Evolutionary conservation across 2,888 invertebrate genomes (phyloP).

Genomic region (Loripinus fragilis): DNA sequence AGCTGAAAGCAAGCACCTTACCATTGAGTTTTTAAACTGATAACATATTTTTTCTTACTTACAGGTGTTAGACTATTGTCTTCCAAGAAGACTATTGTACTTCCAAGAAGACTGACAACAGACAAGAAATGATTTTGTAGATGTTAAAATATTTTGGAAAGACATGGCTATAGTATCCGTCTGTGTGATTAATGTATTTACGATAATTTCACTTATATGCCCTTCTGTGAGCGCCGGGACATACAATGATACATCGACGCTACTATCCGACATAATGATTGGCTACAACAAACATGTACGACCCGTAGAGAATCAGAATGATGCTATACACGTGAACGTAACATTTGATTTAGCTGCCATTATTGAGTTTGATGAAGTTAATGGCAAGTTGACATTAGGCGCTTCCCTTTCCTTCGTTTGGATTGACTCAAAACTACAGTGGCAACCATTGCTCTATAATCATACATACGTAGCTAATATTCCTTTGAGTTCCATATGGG

Average conservation of each 20-base stretch:
- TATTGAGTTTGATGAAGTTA: background rate
- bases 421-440: background rate
- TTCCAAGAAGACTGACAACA: too few relatives aligned
- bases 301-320: background rate
- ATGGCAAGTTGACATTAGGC: background rate
- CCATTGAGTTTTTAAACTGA: too few relatives aligned
- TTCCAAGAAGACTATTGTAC: too few relatives aligned
- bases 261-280: background rate
- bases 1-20: too few relatives aligned
- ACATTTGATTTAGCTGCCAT: background rate
- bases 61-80: too few relatives aligned
- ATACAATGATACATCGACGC: background rate
- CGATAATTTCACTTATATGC: too few relatives aligned
- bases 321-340: background rate
- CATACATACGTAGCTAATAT: background rate
- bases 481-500: background rate
- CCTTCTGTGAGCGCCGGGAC: too few relatives aligned
- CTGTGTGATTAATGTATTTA: too few relatives aligned
- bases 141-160: too few relatives aligned
- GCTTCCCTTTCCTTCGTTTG: background rate
- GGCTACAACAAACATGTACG: constrained; percentile 8
- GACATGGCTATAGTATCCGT: too few relatives aligned
- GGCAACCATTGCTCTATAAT: background rate
- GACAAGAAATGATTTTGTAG: too few relatives aligned
- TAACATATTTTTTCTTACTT: too few relatives aligned